These are phyloP conservation scores for Pseudorectes ferrugineus DNA, from an alignment of 2,113 vertebrate species.

Conservation along the genomic window DNA sequence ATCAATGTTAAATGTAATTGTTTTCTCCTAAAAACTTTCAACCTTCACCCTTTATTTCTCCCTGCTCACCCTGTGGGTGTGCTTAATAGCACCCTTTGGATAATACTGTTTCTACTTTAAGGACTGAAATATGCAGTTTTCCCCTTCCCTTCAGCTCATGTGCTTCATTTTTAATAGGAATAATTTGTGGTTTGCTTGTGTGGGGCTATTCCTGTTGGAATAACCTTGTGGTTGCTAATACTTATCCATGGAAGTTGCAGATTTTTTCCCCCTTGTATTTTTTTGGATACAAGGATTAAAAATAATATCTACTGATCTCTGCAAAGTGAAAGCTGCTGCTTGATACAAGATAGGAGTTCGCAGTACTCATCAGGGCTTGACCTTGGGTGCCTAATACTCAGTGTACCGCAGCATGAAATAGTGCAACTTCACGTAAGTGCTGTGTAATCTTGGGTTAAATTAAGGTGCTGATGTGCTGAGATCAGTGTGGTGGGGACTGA, in stretches of 20 bases:
- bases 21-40: not conserved
- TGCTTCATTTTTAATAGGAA: not conserved
- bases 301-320: not conserved
- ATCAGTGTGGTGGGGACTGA: not conserved
- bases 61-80: not conserved
- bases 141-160: not conserved
- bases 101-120: not conserved
- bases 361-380: not conserved
- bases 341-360: not conserved
- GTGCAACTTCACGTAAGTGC: accelerated
- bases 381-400: not conserved
- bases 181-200: not conserved
- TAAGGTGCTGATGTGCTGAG: not conserved
- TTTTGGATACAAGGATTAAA: not conserved
- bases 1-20: not conserved
- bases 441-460: not conserved
- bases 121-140: not conserved
- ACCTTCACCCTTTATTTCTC: not conserved
- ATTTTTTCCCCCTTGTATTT: not conserved
- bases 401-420: not conserved
- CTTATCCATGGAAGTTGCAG: not conserved
- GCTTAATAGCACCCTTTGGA: not conserved
- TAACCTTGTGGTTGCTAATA: not conserved
- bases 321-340: not conserved
- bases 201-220: not conserved